Conservation (phyloP, 1,140 invertebrate genomes). For the Conus betulinus region DNA sequence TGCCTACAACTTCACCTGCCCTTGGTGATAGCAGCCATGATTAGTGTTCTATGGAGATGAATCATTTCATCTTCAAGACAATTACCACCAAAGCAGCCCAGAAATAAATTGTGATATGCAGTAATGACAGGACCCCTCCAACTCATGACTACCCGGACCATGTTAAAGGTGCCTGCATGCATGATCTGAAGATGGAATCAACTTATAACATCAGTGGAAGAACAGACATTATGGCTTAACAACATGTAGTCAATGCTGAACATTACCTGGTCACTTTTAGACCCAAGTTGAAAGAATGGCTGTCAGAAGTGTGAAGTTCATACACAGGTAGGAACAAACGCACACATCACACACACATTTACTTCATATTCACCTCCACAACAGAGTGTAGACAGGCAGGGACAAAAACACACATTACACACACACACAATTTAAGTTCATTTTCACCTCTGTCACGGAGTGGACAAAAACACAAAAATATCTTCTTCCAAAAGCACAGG, state of each 20-base stretch:
- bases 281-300: no score
- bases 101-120: no score
- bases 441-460: not conserved
- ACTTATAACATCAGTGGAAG: no score
- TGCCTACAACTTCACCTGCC: not conserved
- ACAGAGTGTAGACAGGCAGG: not conserved
- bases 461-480: not conserved
- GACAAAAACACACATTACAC: not conserved
- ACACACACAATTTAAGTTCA: not conserved
- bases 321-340: not conserved
- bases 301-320: not conserved
- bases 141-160: no score
- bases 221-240: no score
- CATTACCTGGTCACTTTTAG: no score
- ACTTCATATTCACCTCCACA: not conserved
- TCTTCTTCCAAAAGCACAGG: not conserved
- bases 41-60: not conserved
- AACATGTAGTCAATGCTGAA: no score
- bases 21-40: slow-evolving; percentile 2
- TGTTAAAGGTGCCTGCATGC: no score
- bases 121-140: no score
- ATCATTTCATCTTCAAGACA: not conserved
- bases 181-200: no score
- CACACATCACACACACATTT: not conserved
- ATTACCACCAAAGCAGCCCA: not conserved